Evolutionary conservation across 2,888 invertebrate species (phyloP), one percentile per base, ranked within the genome.

Genomic region (Bellardia bayeri): DNA sequence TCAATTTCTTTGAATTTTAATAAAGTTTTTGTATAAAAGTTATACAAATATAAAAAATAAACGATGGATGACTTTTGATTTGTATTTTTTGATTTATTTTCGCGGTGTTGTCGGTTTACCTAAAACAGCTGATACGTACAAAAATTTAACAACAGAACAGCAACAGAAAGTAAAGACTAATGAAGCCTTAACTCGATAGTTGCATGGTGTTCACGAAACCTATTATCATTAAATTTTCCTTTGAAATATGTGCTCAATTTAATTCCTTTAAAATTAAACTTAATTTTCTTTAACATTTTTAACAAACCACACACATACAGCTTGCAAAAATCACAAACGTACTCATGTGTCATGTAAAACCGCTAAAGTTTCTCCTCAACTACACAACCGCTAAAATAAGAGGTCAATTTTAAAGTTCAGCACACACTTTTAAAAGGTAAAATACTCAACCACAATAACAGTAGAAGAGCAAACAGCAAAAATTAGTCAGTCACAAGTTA

Each of bases 391-490:
- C 83, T 83, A 66, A 83, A 87, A 79, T 63, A 85, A 87, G 74
- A 82, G 87, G 87, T 87, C 87, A 87, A 85, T 85, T 85, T 85
- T 79, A 87, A 79, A 87, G 87, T 87, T 87, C 87, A 83, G 3
- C 33, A 64, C 49, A 78, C 83, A 83, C 54, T 42, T 51, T 14
- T 40, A 75, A 69, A 76, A 82, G 51, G 45, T 45, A 45, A 30
- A 49, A n/a, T n/a, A 56, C 40, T 13, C 30, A 40, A n/a, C 11
- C 56, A 16, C 78, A 61, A 79, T 30, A 80, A 75, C 14, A 64
- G 71, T 13, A 13, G n/a, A 63, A 58, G 33, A 79, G 61, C 16
- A 68, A 58, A 40, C 45, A 81, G 75, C 54, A 69, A 42, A 75
- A 74, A 68, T 64, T 72, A 72, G 68, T 45, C 11, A 37, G 11